Conservation (phyloP, 2,113 vertebrate genomes). For the Promerops cafer region DNA sequence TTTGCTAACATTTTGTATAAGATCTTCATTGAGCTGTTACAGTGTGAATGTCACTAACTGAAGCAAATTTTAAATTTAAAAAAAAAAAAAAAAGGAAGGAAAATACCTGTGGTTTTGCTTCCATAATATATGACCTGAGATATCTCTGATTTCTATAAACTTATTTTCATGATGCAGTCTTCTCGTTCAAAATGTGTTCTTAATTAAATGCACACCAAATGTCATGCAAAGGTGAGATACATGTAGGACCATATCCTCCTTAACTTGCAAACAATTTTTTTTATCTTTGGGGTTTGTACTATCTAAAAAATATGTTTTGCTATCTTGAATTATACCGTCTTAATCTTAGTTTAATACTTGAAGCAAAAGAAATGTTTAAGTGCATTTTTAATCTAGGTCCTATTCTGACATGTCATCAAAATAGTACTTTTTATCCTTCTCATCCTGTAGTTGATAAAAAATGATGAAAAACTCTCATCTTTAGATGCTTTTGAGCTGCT, state of each 20-base stretch:
- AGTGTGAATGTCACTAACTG: slow-evolving; percentile 22
- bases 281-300: background rate
- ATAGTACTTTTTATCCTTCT: background rate
- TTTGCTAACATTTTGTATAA: slow-evolving; percentile 26
- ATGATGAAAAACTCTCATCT: rapidly evolving
- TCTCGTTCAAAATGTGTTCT: background rate
- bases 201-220: background rate
- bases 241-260: background rate
- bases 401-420: background rate
- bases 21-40: slow-evolving; percentile 5
- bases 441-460: background rate
- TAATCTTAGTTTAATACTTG: background rate
- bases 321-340: background rate
- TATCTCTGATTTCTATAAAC: background rate
- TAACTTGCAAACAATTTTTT: background rate
- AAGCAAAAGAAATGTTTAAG: background rate
- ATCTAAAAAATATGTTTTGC: background rate
- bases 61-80: background rate
- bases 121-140: background rate
- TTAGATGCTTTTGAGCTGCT: background rate
- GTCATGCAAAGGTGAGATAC: background rate
- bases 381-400: background rate
- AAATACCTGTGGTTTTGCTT: background rate
- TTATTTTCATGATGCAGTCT: background rate
- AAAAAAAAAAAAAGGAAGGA: background rate